A percentile compares a stretch with the other conserved stretches of the same genome.
Evolutionary conservation across 2,888 invertebrate species (phyloP).

Genomic region (Colletes collaris): DNA sequence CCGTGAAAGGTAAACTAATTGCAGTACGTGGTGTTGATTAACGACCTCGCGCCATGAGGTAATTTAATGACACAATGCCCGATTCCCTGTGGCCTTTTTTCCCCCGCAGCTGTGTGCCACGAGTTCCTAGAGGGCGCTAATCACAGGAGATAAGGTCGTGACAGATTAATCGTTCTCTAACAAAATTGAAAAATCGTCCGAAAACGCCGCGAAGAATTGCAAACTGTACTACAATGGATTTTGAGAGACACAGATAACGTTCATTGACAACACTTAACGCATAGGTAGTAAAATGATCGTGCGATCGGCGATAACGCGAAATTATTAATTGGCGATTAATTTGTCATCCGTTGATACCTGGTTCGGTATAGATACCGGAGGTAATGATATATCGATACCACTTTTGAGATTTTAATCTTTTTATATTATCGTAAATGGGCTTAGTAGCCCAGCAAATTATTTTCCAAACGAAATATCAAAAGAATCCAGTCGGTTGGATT

Average conservation of each 20-base stretch:
- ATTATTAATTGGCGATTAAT: not conserved
- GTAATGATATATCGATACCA: too few species aligned
- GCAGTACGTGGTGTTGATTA: conserved; percentile 35
- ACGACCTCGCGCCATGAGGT: conserved; percentile 8
- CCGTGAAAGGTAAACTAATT: conserved; percentile 30
- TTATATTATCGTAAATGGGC: too few species aligned
- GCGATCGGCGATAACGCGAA: not conserved
- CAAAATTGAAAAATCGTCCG: not conserved
- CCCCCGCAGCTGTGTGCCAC: not conserved
- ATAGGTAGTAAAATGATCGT: not conserved
- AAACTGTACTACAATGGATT: too few species aligned
- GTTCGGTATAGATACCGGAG: too few species aligned
- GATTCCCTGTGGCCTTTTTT: conserved; percentile 9
- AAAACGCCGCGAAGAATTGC: too few species aligned
- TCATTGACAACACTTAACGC: not conserved
- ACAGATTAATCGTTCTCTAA: conserved; percentile 27
- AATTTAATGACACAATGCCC: conserved; percentile 36
- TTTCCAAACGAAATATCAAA: too few species aligned
- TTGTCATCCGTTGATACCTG: too few species aligned
- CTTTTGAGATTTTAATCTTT: too few species aligned
- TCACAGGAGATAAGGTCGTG: conserved; percentile 17
- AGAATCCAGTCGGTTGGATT: too few species aligned
- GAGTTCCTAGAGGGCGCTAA: conserved; percentile 5
- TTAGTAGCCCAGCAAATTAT: too few species aligned
- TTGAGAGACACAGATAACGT: not conserved